These are phyloP conservation scores for Hydriomena furcata DNA, from an alignment of 2,888 invertebrate species.

Conservation along the genomic window DNA sequence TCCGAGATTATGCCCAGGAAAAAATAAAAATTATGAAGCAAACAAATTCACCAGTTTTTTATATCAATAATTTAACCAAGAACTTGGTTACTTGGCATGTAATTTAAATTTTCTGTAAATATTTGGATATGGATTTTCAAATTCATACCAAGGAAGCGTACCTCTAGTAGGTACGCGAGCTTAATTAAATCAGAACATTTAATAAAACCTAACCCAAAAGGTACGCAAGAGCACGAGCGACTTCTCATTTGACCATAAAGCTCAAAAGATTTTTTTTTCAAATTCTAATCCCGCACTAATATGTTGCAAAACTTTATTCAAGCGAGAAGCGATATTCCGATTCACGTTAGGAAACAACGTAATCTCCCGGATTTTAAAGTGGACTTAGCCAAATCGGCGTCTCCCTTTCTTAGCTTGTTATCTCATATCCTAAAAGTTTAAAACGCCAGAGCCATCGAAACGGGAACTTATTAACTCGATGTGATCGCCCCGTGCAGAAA, in stretches of 20 bases:
- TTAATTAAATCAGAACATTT: not conserved
- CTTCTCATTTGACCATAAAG: slow-evolving; percentile 9
- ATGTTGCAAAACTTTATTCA: slow-evolving; percentile 36
- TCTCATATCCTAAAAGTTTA: slow-evolving; percentile 83
- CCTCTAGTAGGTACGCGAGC: too few relatives aligned
- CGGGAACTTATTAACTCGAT: slow-evolving; percentile 83
- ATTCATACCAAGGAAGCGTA: too few relatives aligned
- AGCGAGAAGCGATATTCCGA: slow-evolving; percentile 47
- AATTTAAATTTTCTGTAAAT: too few relatives aligned
- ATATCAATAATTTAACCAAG: too few relatives aligned
- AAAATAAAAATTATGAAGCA: too few relatives aligned
- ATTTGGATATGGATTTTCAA: too few relatives aligned
- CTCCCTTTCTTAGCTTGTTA: slow-evolving; percentile 80
- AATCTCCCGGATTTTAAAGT: slow-evolving; percentile 64
- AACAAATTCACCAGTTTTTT: too few relatives aligned
- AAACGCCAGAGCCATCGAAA: slow-evolving; percentile 80
- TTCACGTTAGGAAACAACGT: slow-evolving; percentile 52
- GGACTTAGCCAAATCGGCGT: slow-evolving; percentile 78
- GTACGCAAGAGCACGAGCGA: not conserved
- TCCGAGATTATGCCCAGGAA: too few relatives aligned
- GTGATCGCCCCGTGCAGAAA: slow-evolving; percentile 79
- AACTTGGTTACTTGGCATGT: too few relatives aligned
- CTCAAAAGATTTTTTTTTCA: slow-evolving; percentile 16
- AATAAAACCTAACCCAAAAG: not conserved
- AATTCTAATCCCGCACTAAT: slow-evolving; percentile 28